Conservation (phyloP, 2,113 vertebrate species). For the Climacteris rufus region DNA sequence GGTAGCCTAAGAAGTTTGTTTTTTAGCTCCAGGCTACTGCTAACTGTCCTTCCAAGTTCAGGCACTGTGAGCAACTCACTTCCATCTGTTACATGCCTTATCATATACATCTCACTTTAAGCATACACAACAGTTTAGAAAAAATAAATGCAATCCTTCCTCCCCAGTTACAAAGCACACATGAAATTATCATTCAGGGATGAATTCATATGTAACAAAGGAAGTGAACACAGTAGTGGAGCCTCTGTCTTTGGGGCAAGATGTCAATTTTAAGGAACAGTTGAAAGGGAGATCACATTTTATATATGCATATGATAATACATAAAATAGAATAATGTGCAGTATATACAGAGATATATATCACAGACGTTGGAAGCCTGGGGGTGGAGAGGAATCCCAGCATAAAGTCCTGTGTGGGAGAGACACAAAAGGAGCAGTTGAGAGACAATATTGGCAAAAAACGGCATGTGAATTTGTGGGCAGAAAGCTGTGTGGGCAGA, state of each 20-base stretch:
- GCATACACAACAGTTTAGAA: neutral
- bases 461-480: neutral
- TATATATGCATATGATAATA: neutral
- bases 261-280: neutral
- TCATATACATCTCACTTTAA: neutral
- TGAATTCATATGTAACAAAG: neutral
- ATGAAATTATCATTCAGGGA: neutral
- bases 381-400: neutral
- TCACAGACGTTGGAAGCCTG: neutral
- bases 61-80: neutral
- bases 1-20: neutral
- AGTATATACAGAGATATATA: neutral
- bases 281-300: neutral
- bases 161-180: neutral
- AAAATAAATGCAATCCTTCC: neutral
- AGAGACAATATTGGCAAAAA: neutral
- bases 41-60: neutral
- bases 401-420: neutral
- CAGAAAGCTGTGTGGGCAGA: neutral
- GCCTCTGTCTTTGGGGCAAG: neutral
- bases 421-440: constrained; percentile 14
- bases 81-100: neutral
- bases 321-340: neutral
- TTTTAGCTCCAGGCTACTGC: neutral
- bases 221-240: neutral